A percentile compares a stretch with the other conserved stretches of the same genome.
phyloP scores from a whole-genome alignment of 2,113 vertebrate genomes.

The Caloenas nicobarica region DNA sequence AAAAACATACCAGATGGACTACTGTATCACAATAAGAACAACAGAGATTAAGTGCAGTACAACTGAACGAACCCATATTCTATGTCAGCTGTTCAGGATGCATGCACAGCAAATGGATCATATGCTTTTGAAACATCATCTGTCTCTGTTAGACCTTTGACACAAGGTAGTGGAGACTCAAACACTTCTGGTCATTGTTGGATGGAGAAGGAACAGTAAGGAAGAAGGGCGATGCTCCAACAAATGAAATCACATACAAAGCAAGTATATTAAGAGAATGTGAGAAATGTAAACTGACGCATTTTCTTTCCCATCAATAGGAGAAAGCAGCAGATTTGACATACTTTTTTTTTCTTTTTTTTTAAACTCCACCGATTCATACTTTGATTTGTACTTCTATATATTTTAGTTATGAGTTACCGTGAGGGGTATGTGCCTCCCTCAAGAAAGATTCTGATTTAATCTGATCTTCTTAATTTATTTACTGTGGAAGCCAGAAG shows the following conservation, averaged over 20 bases:
- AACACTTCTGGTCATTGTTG: background rate
- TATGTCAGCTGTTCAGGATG: background rate
- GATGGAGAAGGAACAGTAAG: background rate
- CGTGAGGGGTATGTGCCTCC: background rate
- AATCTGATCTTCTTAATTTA: background rate
- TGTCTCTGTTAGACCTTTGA: background rate
- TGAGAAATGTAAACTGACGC: background rate
- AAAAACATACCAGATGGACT: background rate
- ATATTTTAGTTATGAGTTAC: background rate
- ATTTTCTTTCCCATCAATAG: background rate
- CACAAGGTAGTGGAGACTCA: background rate
- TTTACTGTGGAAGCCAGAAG: background rate
- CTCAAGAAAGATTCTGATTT: background rate
- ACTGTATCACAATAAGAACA: background rate
- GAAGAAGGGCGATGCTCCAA: background rate
- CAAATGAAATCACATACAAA: background rate
- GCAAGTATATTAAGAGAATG: background rate
- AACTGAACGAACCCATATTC: background rate
- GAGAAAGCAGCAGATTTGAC: background rate
- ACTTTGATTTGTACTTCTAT: background rate
- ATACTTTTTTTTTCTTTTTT: background rate
- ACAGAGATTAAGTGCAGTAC: background rate
- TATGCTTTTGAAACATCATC: background rate
- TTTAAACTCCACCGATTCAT: background rate
- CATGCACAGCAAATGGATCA: background rate